Base-by-base conservation (phyloP, 1,140 invertebrate genomes). In the Manduca sexta region DNA sequence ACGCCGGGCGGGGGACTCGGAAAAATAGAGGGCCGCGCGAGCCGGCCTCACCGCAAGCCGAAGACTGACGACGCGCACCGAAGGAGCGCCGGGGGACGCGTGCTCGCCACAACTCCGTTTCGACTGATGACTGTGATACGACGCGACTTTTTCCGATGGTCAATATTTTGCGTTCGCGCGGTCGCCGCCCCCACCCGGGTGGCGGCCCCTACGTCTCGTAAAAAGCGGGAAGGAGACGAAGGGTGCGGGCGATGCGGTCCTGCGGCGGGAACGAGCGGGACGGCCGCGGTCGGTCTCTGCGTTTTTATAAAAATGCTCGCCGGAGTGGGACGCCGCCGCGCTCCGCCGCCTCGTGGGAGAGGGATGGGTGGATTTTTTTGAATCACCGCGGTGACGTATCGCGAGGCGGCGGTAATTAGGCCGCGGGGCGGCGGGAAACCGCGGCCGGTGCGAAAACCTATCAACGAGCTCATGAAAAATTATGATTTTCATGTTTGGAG, bases 141-240 rank as follows among this genome's bases (percentile, higher is more conserved):
- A 86, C 74, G 79, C 79, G 84, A 87, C 85, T 87, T 87, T 87
- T 87, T 87, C 85, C 85, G 81, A 86, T 87, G 85, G 84, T 87
- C 85, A 87, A 86, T 86, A 86, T 87, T 86, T 86, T 84, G 81
- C 78, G 82, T 87, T 83, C 76, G 75, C 76, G 78, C 73, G 77
- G 75, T 79, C 75, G 78, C 75, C 73, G 74, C 74, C 76, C 83
- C 74, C 81, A 78, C 84, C 73, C 77, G 78, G 79, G 79, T 80
- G 77, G 79, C 71, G 75, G 83, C 75, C 79, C 78, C 81, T 78
- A 67, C 80, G 81, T 86, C 85, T 87, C 85, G 85, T 87, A 87
- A 87, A 87, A 87, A 87, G 85, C 68, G 77, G 79, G 81, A 87
- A 84, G 74, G 85, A 87, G 85, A 86, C 78, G 78, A 77, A 76